Evolutionary conservation across 53 echinoderm and acorn worm species (phyloP).

Genomic region (Holothuria scabra): DNA sequence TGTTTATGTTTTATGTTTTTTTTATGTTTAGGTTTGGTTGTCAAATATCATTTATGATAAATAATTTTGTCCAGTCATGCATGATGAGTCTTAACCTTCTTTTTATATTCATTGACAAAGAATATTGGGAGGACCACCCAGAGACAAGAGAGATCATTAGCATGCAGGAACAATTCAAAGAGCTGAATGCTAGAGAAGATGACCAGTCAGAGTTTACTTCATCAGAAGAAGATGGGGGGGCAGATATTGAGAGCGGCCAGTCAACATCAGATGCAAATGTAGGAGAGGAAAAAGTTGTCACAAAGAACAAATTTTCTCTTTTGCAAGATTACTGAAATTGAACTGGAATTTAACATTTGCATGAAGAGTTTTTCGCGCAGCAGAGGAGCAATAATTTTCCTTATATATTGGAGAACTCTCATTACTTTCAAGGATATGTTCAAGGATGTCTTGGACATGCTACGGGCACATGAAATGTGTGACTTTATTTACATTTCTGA

Average conservation of each 20-base stretch:
- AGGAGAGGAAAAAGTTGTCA: background rate
- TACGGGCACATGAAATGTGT: too few relatives aligned
- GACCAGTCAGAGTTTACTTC: constrained; percentile 44
- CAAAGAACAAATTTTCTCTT: constrained; percentile 54
- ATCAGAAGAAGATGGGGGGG: constrained; percentile 83
- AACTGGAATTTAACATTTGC: too few relatives aligned
- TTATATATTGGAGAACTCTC: too few relatives aligned
- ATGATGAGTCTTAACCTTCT: background rate
- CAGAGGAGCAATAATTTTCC: too few relatives aligned
- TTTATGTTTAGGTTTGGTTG: background rate
- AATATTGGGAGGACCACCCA: constrained; percentile 81
- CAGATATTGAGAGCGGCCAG: constrained; percentile 91
- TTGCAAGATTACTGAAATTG: constrained; percentile 46
- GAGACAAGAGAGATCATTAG: constrained; percentile 82
- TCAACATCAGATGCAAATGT: constrained; percentile 1
- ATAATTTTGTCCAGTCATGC: background rate
- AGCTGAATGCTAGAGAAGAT: constrained; percentile 44
- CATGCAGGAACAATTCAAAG: constrained; percentile 83
- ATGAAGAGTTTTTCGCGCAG: too few relatives aligned
- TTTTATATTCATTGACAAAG: constrained; percentile 39
- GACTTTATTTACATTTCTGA: too few relatives aligned
- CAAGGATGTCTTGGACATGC: too few relatives aligned
- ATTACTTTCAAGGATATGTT: too few relatives aligned
- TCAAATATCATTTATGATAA: too few relatives aligned
- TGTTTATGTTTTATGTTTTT: too few relatives aligned